These are phyloP conservation scores for Gymnosoma rotundatum DNA, from an alignment of 2,888 invertebrate species.

Conservation along the genomic window DNA sequence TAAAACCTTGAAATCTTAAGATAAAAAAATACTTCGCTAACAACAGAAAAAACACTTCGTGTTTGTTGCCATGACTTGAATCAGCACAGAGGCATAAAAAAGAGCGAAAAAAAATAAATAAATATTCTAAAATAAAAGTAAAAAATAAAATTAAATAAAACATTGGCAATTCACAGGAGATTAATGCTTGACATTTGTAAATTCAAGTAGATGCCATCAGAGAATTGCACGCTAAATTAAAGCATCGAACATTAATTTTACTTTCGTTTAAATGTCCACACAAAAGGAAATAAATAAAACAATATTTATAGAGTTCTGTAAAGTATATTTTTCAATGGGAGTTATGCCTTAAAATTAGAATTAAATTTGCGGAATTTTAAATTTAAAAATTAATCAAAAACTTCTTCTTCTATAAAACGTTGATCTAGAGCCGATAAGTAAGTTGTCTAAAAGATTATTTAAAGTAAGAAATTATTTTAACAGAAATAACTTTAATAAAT, in stretches of 20 bases:
- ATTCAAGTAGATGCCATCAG: constrained; percentile 66
- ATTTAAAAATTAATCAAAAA: neutral
- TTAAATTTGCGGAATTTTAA: neutral
- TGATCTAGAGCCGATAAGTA: no score
- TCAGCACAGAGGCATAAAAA: constrained; percentile 1
- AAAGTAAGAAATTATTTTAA: no score
- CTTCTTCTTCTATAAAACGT: no score
- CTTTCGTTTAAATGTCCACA: constrained; percentile 54
- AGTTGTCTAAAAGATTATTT: no score
- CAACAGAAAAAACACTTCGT: constrained; percentile 27
- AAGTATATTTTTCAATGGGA: neutral
- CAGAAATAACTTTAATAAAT: no score
- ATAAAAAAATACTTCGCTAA: constrained; percentile 28
- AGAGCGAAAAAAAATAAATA: constrained; percentile 23
- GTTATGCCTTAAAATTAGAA: neutral
- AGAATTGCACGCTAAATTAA: constrained; percentile 65
- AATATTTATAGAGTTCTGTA: constrained; percentile 24
- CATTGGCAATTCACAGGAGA: constrained; percentile 63
- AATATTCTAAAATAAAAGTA: constrained; percentile 4
- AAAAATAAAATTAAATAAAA: constrained; percentile 44
- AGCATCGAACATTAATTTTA: constrained; percentile 64
- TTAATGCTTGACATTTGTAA: constrained; percentile 67
- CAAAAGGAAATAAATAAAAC: neutral
- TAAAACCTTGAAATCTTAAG: constrained; percentile 25
- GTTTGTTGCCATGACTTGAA: constrained; percentile 10